Base-by-base conservation (phyloP, 2,888 invertebrate species). In the Pantelozetes paolii region DNA sequence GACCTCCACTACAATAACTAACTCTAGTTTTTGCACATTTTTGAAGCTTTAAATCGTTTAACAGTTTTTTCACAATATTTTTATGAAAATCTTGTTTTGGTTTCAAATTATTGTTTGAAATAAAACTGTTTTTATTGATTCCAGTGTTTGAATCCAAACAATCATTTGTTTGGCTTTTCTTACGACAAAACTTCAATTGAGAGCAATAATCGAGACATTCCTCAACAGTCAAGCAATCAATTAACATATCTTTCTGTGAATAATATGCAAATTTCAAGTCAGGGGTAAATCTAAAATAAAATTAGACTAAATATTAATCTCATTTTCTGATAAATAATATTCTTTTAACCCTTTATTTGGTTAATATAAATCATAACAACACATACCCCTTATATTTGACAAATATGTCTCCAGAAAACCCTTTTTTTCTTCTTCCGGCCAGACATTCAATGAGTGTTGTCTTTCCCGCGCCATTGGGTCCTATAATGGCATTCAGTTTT, bases 1-100 rank as follows among this genome's bases (percentile, higher is more conserved):
- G 92, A 0, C 95, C 95, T 8, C 94, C 94, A 18, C 94, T 94
- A 59, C 95, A 84, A 62, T 86, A 84, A 2, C 85, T 85, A 0
- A 91, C 89, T 77, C 87, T 84, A 0, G 90, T 91, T 79, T 88
- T 84, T 59, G 87, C 84, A 78, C 91, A 88, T 77, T 91, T 90
- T 77, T 73, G 73, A 48, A 40, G 67, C 42, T 73, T 28, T 57
- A 23, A 18, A n/a, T 74, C 20, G 15, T 28, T 72, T 6, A 62
- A 26, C 9, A 62, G 40, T 72, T 72, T 26, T 59, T 40, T 9
- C 6, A 48, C n/a, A 67, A 40, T 36, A 20, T 71, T 13, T 20
- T n/a, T n/a, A n/a, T n/a, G n/a, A n/a, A n/a, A n/a, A n/a, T n/a
- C n/a, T n/a, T n/a, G n/a, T n/a, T n/a, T n/a, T n/a, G n/a, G n/a